A percentile compares a stretch with the other conserved stretches of the same genome.
Evolutionary conservation across 1,140 invertebrate genomes (phyloP).

Genomic region (Pogonomyrmex barbatus): DNA sequence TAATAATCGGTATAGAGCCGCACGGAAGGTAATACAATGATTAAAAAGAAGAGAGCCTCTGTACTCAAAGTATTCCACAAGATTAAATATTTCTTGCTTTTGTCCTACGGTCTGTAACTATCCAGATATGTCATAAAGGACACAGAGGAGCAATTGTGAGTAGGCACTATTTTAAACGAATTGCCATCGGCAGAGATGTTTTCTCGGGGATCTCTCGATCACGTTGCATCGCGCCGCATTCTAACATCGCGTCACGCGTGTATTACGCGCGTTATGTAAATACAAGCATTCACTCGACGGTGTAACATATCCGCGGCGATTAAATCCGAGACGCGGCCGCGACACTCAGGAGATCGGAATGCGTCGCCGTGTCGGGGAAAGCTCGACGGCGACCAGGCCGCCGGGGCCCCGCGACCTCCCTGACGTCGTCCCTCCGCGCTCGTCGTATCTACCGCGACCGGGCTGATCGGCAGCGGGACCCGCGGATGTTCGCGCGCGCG

Average conservation of each 20-base stretch:
- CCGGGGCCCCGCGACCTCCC: neutral
- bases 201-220: neutral
- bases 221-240: constrained; percentile 6
- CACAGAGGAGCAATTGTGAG: neutral
- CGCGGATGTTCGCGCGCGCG: neutral
- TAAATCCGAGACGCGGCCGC: constrained; percentile 28
- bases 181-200: neutral
- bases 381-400: neutral
- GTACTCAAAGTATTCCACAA: neutral
- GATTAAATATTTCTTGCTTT: too few species aligned
- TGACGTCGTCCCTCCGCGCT: neutral
- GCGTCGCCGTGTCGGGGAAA: constrained; percentile 59
- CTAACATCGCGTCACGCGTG: constrained; percentile 15
- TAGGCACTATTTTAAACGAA: neutral
- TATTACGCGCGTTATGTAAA: constrained; percentile 51
- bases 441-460: neutral
- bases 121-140: neutral
- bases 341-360: constrained; percentile 74
- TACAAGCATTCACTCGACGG: neutral
- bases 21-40: neutral
- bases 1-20: neutral
- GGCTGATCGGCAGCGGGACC: neutral
- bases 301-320: constrained; percentile 18
- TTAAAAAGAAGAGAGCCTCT: neutral
- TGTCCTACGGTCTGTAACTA: neutral